Conservation (phyloP, 2,888 invertebrate genomes). For the Podabrus alpinus region DNA sequence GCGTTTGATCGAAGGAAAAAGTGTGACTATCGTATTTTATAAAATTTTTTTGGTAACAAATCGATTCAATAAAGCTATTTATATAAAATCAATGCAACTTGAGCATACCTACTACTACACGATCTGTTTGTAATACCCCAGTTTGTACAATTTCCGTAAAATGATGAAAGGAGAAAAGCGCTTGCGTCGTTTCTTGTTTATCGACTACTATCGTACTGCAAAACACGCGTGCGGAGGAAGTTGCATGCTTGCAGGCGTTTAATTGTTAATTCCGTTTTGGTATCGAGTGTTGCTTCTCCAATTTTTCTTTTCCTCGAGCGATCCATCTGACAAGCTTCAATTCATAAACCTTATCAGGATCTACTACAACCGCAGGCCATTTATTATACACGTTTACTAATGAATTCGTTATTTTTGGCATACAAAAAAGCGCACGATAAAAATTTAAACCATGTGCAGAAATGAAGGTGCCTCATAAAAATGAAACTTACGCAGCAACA, state of each 20-base stretch:
- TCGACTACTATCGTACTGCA: slow-evolving; percentile 31
- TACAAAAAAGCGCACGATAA: slow-evolving; percentile 1
- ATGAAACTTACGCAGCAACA: slow-evolving; percentile 6
- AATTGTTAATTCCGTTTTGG: slow-evolving; percentile 27
- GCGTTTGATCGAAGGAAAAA: not conserved
- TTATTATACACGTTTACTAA: not conserved
- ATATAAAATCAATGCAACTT: slow-evolving; percentile 14
- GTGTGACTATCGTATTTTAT: not conserved
- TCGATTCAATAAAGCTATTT: slow-evolving; percentile 8
- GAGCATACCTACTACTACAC: not conserved
- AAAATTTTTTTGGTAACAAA: not conserved
- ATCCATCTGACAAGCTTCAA: slow-evolving; percentile 7
- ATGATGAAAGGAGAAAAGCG: slow-evolving; percentile 4
- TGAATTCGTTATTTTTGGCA: slow-evolving; percentile 8
- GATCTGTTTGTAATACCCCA: slow-evolving; percentile 3
- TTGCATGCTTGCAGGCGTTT: slow-evolving; percentile 38
- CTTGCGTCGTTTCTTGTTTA: slow-evolving; percentile 34
- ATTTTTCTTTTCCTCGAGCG: slow-evolving; percentile 6
- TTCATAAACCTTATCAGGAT: not conserved
- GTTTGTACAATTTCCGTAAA: slow-evolving; percentile 10
- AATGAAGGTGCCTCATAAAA: slow-evolving; percentile 35
- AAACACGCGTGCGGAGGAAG: slow-evolving; percentile 29
- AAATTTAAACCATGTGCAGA: slow-evolving; percentile 19
- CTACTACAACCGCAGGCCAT: not conserved
- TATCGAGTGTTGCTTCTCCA: slow-evolving; percentile 1